Evolutionary conservation across 2,797 vertebrate species (phyloP).

Genomic region (Gymnoscopelus microlampas): DNA sequence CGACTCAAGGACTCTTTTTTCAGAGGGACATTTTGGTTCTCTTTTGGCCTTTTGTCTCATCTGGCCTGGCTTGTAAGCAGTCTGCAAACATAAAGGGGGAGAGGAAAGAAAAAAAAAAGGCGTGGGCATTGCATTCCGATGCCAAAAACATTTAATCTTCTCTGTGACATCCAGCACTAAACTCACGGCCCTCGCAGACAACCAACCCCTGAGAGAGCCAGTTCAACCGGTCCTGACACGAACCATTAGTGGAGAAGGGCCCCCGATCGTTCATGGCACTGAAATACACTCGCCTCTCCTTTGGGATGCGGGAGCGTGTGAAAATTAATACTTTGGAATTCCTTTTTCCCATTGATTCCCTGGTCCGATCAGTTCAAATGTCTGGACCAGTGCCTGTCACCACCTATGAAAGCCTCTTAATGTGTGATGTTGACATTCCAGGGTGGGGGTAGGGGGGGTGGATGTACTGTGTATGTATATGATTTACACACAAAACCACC

Average conservation of each 20-base stretch:
- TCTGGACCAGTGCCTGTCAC: slow-evolving; percentile 47
- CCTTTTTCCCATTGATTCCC: slow-evolving; percentile 54
- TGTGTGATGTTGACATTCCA: slow-evolving; percentile 63
- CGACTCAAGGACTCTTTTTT: slow-evolving; percentile 32
- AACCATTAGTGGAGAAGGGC: slow-evolving; percentile 60
- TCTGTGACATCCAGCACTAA: slow-evolving; percentile 58
- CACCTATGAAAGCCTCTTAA: slow-evolving; percentile 53
- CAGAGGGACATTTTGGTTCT: slow-evolving; percentile 13
- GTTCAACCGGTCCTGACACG: slow-evolving; percentile 68
- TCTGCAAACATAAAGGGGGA: slow-evolving; percentile 45
- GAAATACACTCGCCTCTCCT: slow-evolving; percentile 54
- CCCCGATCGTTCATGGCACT: slow-evolving; percentile 51
- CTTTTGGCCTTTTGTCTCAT: slow-evolving; percentile 56
- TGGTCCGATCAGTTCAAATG: slow-evolving; percentile 54
- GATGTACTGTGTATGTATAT: slow-evolving; percentile 57
- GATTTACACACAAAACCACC: slow-evolving; percentile 60
- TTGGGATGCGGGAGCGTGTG: slow-evolving; percentile 62
- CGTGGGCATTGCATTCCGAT: slow-evolving; percentile 40
- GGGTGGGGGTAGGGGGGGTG: slow-evolving; percentile 55
- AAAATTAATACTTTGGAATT: slow-evolving; percentile 69
- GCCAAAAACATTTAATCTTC: slow-evolving; percentile 65
- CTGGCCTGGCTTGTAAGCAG: slow-evolving; percentile 46
- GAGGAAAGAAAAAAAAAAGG: slow-evolving; percentile 13
- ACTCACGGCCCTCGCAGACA: slow-evolving; percentile 38
- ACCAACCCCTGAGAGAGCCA: slow-evolving; percentile 46